A percentile compares a stretch with the other conserved stretches of the same genome.
phyloP scores from a whole-genome alignment of 1,140 invertebrate genomes.

The Euura saliciscinereae region DNA sequence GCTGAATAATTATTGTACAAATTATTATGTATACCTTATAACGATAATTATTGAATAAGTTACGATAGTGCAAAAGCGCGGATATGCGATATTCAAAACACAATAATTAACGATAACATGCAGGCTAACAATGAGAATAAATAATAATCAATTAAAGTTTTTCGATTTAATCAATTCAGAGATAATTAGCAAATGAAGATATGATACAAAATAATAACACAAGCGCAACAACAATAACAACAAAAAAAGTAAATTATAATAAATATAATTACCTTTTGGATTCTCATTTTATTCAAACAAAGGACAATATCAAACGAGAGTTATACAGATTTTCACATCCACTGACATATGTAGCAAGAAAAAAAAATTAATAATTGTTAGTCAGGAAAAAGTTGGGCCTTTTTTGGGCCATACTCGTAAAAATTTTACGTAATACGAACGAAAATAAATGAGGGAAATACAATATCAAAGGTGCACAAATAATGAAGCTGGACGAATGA shows the following conservation, averaged over 20 bases:
- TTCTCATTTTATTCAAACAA: not conserved
- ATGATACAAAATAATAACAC: not conserved
- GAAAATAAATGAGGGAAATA: no score
- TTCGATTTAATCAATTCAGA: not conserved
- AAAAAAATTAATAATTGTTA: not conserved
- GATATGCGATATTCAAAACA: not conserved
- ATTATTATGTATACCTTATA: no score
- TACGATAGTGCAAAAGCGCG: no score
- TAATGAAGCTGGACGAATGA: not conserved
- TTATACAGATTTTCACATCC: no score
- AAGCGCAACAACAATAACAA: not conserved
- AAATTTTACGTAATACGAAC: no score
- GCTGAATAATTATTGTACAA: no score
- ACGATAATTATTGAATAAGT: no score
- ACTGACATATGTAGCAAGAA: not conserved
- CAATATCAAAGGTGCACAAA: not conserved
- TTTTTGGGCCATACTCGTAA: no score
- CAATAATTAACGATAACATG: not conserved
- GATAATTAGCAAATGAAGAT: not conserved
- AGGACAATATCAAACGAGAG: not conserved
- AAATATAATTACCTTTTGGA: not conserved
- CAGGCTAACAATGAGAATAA: not conserved
- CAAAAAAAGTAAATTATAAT: not conserved
- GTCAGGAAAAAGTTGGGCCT: not conserved
- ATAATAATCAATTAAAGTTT: no score